These are phyloP conservation scores for Latrodectus hesperus DNA, from an alignment of 2,888 invertebrate species.

Conservation along the genomic window DNA sequence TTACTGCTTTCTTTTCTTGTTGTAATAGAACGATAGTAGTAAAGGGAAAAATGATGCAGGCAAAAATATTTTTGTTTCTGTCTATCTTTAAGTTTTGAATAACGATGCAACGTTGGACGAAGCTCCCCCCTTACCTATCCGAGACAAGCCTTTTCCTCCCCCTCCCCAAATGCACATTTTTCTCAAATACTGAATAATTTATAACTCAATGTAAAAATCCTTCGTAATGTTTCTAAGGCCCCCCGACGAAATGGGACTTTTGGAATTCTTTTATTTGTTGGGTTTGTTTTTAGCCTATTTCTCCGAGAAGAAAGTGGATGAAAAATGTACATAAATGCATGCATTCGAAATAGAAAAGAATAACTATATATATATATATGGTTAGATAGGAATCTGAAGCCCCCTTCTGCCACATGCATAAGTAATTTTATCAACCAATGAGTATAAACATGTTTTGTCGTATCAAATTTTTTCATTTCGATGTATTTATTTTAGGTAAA, in stretches of 20 bases:
- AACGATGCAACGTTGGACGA: conserved; percentile 40
- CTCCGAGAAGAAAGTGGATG: conserved; percentile 19
- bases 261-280: conserved; percentile 20
- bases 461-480: conserved; percentile 58
- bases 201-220: conserved; percentile 65
- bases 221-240: conserved; percentile 51
- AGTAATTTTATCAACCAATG: conserved; percentile 66
- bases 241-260: conserved; percentile 41
- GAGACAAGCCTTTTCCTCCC: neutral
- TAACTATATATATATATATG: conserved; percentile 11
- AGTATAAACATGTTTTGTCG: conserved; percentile 63
- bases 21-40: conserved; percentile 27
- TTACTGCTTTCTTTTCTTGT: conserved; percentile 26
- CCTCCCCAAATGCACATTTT: conserved; percentile 23
- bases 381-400: conserved; percentile 4
- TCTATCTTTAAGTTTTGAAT: conserved; percentile 64
- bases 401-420: conserved; percentile 35
- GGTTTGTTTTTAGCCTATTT: conserved; percentile 57
- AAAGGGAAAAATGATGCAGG: conserved; percentile 24
- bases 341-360: conserved; percentile 9
- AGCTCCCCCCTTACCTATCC: conserved; percentile 7
- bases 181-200: conserved; percentile 59
- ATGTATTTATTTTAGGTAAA: conserved; percentile 38
- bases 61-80: conserved; percentile 56
- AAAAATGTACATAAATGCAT: conserved; percentile 23